These are phyloP conservation scores for Drosophila colorata DNA, from an alignment of 2,888 invertebrate genomes.

Conservation along the genomic window DNA sequence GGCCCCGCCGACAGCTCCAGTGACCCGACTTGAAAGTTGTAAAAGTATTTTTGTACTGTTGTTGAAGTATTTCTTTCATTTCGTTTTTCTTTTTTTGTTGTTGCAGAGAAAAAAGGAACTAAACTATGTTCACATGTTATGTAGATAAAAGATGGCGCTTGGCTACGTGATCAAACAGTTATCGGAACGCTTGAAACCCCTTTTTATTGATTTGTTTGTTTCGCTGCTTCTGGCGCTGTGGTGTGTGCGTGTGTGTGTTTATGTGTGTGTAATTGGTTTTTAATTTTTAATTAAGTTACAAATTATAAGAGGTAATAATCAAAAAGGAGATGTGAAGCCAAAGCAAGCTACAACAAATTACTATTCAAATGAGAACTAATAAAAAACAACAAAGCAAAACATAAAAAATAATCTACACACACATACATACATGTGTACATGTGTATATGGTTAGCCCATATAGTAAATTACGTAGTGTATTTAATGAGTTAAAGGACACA, in stretches of 20 bases:
- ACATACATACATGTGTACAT: neutral
- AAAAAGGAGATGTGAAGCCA: slow-evolving; percentile 20
- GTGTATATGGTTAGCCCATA: no score
- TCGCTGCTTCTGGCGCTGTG: slow-evolving; percentile 50
- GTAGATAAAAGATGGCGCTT: slow-evolving; percentile 14
- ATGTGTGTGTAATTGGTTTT: slow-evolving; percentile 12
- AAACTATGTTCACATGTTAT: slow-evolving; percentile 12
- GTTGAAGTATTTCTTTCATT: slow-evolving; percentile 30
- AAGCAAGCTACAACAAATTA: slow-evolving; percentile 22
- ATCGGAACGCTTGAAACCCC: slow-evolving; percentile 80
- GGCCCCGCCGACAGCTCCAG: slow-evolving; percentile 83
- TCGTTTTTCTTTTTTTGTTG: slow-evolving; percentile 4
- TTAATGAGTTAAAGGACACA: slow-evolving; percentile 1
- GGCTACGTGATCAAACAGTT: slow-evolving; percentile 54
- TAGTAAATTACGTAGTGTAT: no score
- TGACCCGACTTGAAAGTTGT: slow-evolving; percentile 82
- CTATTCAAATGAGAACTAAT: no score
- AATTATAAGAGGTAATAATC: slow-evolving; percentile 31
- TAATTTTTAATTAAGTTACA: slow-evolving; percentile 45
- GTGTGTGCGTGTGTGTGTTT: slow-evolving; percentile 30
- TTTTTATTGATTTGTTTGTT: slow-evolving; percentile 65
- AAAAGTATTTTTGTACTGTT: slow-evolving; percentile 62
- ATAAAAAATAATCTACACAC: slow-evolving; percentile 1
- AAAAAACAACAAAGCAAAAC: slow-evolving; percentile 1
- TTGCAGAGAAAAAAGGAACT: slow-evolving; percentile 15